phyloP scores from a whole-genome alignment of 2,797 vertebrate species.

The Emys orbicularis region DNA sequence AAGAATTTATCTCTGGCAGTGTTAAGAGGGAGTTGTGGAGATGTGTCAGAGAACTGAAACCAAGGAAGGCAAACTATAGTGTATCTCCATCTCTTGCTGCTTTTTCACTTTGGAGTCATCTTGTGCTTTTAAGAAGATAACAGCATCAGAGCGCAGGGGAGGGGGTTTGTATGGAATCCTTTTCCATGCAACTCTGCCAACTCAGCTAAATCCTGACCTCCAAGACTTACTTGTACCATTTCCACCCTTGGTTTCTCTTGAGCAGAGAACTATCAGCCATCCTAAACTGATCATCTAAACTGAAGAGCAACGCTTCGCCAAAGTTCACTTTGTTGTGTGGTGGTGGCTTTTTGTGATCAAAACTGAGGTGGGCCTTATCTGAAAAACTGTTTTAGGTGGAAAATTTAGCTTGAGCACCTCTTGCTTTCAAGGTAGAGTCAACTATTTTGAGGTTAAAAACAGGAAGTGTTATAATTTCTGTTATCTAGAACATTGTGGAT shows the following conservation, averaged over 20 bases:
- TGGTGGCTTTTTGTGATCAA: neutral
- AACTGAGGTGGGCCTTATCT: neutral
- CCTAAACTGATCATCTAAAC: neutral
- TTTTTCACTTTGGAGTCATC: neutral
- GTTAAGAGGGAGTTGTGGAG: neutral
- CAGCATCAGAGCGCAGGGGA: neutral
- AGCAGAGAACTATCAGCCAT: neutral
- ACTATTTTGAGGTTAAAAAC: neutral
- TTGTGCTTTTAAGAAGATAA: neutral
- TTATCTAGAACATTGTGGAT: neutral
- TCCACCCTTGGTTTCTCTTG: neutral
- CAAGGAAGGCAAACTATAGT: neutral
- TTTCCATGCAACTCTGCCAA: neutral
- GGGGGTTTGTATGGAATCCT: neutral
- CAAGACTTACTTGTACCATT: neutral
- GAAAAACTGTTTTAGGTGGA: neutral
- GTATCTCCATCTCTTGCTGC: neutral
- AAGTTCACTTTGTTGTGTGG: neutral
- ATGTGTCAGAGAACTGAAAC: neutral
- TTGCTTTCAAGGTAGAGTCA: neutral
- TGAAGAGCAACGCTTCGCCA: neutral
- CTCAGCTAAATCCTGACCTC: neutral
- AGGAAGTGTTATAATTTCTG: neutral
- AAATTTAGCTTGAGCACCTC: neutral
- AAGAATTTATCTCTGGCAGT: conserved; percentile 28